Base-by-base conservation (phyloP, 2,113 vertebrate genomes). In the Balaenoptera acutorostrata region DNA sequence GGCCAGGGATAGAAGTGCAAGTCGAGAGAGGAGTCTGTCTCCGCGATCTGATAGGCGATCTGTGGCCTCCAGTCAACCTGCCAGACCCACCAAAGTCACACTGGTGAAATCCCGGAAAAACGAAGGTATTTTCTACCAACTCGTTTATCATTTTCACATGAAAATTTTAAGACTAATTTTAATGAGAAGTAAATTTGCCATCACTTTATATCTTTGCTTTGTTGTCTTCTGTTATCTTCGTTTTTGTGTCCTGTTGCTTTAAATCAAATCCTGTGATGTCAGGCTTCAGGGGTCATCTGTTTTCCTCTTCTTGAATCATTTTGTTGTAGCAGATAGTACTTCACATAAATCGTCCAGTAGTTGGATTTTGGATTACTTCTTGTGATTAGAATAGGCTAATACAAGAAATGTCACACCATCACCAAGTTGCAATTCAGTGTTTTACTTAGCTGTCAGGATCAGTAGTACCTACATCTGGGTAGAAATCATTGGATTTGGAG, bases 91-190 rank as follows among this genome's bases (percentile, higher is more conserved):
- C 98, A 99, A 99, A 98, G 99, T 99, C 98, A 99, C 99, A 0
- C 97, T 99, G 61, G 99, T 99, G 97, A 99, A 99, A 92, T 99
- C 99, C 1, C 99, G 99, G 96, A 99, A 99, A 92, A 99, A 99
- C 98, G 99, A 99, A 99, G 99, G 99, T 99, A 98, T 78, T 39
- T 2, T 5, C n/a, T 63, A 27, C 7, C 55, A 14, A 10, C 20
- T 57, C 18, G 59, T 18, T 8, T 33, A 1, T 21, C 33, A 18
- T 78, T 84, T 94, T 77, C 77, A 52, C 4, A 0, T 61, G 66
- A 46, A 61, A 31, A 49, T 49, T 84, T 64, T 17, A 84, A 97
- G 52, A 14, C 5, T 27, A 3, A 0, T 68, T 23, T 80, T 69
- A 55, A 8, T 31, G 84, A 27, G 46, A 77, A 81, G 49, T 80